Conservation (phyloP, 2,797 vertebrate genomes). For the Stomatorhinus walkeri region DNA sequence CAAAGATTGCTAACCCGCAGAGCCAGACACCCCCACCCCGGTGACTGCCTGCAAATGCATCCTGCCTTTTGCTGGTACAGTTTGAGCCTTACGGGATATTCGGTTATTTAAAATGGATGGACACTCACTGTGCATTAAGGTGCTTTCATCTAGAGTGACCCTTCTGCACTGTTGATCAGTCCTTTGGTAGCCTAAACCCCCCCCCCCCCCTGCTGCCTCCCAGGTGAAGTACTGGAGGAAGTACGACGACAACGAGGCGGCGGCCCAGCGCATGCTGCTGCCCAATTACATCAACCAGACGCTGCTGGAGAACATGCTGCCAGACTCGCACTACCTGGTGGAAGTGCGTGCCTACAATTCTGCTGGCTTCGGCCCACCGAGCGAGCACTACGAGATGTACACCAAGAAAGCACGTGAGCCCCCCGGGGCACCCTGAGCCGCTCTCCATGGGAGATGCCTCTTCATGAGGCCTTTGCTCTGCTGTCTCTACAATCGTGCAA, state of each 20-base stretch:
- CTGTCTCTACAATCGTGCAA: background rate
- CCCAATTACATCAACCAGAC: conserved; percentile 71
- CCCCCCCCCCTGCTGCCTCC: background rate
- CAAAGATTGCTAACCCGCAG: background rate
- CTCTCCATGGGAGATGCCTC: background rate
- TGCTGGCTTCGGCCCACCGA: conserved; percentile 84
- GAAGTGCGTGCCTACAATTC: conserved; percentile 89
- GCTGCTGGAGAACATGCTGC: conserved; percentile 82
- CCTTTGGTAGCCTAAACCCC: background rate
- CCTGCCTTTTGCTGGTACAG: background rate
- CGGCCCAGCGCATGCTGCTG: conserved; percentile 80
- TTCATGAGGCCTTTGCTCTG: background rate
- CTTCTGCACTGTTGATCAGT: background rate
- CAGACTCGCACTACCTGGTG: conserved; percentile 83
- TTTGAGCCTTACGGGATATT: background rate
- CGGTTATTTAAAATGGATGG: background rate
- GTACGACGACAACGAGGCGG: conserved; percentile 80
- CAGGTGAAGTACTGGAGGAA: conserved; percentile 93
- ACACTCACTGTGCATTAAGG: background rate
- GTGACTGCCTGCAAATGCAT: background rate
- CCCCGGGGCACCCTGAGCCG: background rate
- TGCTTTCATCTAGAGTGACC: background rate
- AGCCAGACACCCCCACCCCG: background rate
- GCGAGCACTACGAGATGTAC: conserved; percentile 71
- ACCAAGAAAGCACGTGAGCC: conserved; percentile 91